Conservation (phyloP, 1,140 invertebrate genomes). For the Venturia canescens region DNA sequence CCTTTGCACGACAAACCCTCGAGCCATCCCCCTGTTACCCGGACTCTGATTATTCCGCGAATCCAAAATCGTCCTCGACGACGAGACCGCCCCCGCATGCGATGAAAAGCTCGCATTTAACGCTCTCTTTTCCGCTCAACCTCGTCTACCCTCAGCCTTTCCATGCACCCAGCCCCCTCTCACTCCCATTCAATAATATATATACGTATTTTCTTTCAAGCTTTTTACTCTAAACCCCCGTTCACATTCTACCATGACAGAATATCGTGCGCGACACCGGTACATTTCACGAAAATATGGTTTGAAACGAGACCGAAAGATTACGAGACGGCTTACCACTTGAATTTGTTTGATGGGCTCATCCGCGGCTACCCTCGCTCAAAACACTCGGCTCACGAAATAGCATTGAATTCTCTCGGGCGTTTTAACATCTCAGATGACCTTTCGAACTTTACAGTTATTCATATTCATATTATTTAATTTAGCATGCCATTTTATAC, state of each 20-base stretch:
- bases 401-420: too few species aligned
- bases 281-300: conserved; percentile 62
- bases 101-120: background rate
- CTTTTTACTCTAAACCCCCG: conserved; percentile 45
- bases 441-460: too few species aligned
- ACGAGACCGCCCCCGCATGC: conserved; percentile 12
- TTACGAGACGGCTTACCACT: conserved; percentile 62
- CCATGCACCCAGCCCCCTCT: conserved; percentile 34
- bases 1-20: conserved; percentile 60
- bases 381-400: background rate
- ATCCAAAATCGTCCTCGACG: conserved; percentile 53
- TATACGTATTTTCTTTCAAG: background rate
- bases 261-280: conserved; percentile 21
- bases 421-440: too few species aligned
- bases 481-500: too few species aligned
- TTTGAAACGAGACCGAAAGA: conserved; percentile 65
- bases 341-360: conserved; percentile 59
- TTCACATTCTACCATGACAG: background rate
- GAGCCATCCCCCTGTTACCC: conserved; percentile 53
- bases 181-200: background rate
- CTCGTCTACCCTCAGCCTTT: conserved; percentile 7
- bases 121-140: conserved; percentile 21
- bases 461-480: too few species aligned
- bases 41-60: conserved; percentile 53
- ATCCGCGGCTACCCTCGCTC: background rate